These are phyloP conservation scores for Melanotaenia boesemani DNA, from an alignment of 2,797 vertebrate genomes.

Conservation along the genomic window DNA sequence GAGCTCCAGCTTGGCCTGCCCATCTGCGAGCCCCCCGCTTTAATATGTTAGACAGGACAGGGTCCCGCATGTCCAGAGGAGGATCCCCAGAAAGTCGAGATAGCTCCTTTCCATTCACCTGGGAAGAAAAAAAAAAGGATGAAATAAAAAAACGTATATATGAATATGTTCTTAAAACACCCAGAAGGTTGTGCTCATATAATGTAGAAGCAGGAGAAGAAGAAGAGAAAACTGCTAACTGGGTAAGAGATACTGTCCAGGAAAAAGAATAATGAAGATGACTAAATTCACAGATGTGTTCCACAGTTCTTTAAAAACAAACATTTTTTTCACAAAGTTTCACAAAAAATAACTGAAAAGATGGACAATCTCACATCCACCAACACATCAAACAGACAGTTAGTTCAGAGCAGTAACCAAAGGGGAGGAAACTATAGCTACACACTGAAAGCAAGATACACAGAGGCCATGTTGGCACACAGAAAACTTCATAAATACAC, in stretches of 20 bases:
- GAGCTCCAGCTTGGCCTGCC: conserved; percentile 62
- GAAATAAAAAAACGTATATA: background rate
- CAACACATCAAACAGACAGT: conserved; percentile 24
- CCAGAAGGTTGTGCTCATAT: too few relatives aligned
- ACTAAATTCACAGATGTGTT: background rate
- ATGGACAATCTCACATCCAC: background rate
- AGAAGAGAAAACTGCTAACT: background rate
- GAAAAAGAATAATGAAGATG: background rate
- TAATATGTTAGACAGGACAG: conserved; percentile 85
- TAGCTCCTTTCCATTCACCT: conserved; percentile 89
- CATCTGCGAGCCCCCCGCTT: conserved; percentile 84
- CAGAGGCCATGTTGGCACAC: conserved; percentile 33
- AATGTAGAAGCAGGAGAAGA: background rate
- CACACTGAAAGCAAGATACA: conserved; percentile 33
- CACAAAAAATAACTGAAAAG: background rate
- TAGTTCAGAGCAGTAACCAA: conserved; percentile 32
- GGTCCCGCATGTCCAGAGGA: conserved; percentile 84
- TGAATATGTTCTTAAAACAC: background rate
- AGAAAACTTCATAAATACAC: conserved; percentile 22
- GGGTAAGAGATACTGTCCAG: background rate
- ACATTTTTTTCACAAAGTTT: background rate
- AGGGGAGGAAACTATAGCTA: conserved; percentile 29
- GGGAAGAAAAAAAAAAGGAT: background rate
- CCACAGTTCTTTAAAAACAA: background rate
- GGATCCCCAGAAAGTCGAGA: conserved; percentile 85